A percentile compares a stretch with the other conserved stretches of the same genome.
Evolutionary conservation across 2,113 vertebrate genomes (phyloP).

Genomic region (Rhipidura dahli): DNA sequence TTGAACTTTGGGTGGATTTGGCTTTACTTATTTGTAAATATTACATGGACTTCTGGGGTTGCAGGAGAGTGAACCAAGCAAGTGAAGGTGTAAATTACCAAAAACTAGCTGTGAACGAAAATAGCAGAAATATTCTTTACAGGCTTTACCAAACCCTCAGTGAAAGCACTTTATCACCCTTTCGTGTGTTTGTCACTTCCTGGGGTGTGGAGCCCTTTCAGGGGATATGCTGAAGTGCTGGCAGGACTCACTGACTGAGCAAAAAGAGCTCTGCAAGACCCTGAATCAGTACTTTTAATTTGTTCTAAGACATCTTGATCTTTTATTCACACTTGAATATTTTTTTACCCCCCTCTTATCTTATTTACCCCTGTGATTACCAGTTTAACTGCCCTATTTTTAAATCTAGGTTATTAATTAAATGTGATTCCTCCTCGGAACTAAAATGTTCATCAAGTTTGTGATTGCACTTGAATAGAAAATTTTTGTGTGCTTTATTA

Average conservation of each 20-base stretch:
- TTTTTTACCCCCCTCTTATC: neutral
- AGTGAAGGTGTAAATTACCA: neutral
- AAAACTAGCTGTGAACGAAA: neutral
- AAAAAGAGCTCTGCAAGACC: neutral
- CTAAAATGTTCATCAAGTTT: neutral
- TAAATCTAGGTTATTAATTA: neutral
- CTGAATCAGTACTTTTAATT: neutral
- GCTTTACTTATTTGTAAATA: neutral
- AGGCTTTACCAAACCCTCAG: neutral
- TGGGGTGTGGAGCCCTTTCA: neutral
- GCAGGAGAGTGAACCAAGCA: neutral
- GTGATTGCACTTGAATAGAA: neutral
- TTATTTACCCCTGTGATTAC: neutral
- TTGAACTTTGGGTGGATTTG: neutral
- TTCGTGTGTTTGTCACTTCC: neutral
- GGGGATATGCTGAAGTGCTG: neutral
- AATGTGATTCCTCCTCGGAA: neutral
- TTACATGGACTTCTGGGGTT: fast-evolving
- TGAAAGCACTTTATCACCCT: neutral
- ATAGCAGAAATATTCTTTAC: fast-evolving
- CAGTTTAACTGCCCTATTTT: neutral
- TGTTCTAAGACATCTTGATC: neutral
- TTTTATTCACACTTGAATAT: neutral
- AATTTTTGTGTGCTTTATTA: fast-evolving
- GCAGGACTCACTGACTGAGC: neutral